Evolutionary conservation across 2,113 vertebrate species (phyloP).

Genomic region (Nothoprocta pentlandii): DNA sequence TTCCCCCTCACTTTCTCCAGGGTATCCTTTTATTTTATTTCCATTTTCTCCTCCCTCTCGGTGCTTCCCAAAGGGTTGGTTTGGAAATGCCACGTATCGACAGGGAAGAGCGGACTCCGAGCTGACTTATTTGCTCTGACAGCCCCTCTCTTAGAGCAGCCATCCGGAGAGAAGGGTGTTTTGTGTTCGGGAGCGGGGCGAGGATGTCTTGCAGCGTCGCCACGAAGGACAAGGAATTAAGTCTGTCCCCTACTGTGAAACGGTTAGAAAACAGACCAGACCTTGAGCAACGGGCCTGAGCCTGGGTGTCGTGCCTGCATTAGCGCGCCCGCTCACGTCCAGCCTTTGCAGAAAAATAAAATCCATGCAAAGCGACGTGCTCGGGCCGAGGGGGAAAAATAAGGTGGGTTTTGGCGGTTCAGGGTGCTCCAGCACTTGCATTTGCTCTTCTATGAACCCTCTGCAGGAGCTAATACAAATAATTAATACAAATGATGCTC

Average conservation of each 20-base stretch:
- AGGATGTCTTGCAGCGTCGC: constrained; percentile 68
- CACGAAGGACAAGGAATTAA: constrained; percentile 80
- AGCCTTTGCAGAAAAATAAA: not conserved
- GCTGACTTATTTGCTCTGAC: constrained; percentile 40
- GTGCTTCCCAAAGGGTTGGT: constrained; percentile 26
- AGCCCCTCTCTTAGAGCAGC: constrained; percentile 32
- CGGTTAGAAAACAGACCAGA: constrained; percentile 77
- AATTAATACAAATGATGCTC: not conserved
- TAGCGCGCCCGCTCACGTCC: not conserved
- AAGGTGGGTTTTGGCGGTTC: not conserved
- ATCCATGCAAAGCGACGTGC: not conserved
- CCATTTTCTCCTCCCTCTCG: not conserved
- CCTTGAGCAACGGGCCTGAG: constrained; percentile 68
- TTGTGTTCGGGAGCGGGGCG: constrained; percentile 58
- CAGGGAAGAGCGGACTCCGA: not conserved
- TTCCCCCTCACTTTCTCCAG: constrained; percentile 12
- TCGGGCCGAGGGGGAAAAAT: not conserved
- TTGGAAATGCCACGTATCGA: constrained; percentile 61
- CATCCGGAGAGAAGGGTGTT: constrained; percentile 49
- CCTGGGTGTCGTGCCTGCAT: constrained; percentile 4
- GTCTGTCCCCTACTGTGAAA: constrained; percentile 77
- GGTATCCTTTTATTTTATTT: not conserved
- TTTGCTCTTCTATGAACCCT: not conserved
- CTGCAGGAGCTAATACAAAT: not conserved
- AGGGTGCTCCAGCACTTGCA: not conserved